phyloP scores from a whole-genome alignment of 2,888 invertebrate genomes.

The Cecidostiba fungosa region DNA sequence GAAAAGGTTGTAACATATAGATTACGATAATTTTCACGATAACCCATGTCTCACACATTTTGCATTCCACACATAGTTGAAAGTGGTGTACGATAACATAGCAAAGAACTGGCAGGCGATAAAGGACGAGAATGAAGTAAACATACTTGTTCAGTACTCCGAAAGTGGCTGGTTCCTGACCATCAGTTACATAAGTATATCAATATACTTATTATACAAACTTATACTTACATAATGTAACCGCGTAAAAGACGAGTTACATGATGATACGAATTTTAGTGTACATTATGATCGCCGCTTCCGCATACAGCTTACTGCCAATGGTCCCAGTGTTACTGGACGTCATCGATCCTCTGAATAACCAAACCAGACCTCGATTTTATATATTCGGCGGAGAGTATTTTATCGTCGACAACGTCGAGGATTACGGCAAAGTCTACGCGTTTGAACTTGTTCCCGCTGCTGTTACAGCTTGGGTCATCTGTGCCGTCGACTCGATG shows the following conservation, averaged over 20 bases:
- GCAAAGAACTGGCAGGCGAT: neutral
- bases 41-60: neutral
- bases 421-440: neutral
- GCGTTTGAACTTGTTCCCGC: neutral
- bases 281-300: too few species aligned
- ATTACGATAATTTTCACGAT: neutral
- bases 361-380: neutral
- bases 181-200: neutral
- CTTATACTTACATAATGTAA: too few species aligned
- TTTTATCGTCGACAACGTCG: neutral
- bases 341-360: neutral
- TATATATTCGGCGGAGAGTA: neutral
- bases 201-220: neutral
- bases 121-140: neutral
- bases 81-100: neutral
- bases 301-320: too few species aligned
- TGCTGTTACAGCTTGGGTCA: neutral
- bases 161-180: neutral
- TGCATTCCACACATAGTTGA: neutral
- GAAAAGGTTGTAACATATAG: neutral
- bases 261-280: too few species aligned
- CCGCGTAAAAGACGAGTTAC: too few species aligned
- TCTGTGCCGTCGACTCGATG: slow-evolving; percentile 8
- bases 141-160: neutral
- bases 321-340: too few species aligned